Evolutionary conservation across 2,113 vertebrate genomes (phyloP).

Genomic region (Taxidea taxus): DNA sequence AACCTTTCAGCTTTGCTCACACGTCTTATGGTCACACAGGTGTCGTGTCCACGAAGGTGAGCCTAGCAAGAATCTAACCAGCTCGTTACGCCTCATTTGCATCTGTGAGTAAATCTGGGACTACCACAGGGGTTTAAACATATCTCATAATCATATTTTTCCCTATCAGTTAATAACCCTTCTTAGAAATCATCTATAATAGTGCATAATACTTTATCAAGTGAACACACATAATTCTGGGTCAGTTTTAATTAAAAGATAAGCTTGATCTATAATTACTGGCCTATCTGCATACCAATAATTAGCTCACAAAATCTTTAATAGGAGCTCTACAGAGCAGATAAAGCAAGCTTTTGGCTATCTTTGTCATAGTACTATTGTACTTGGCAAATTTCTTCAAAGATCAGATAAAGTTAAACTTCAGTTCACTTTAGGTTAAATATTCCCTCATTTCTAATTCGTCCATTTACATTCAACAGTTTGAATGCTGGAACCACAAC

Average conservation of each 20-base stretch:
- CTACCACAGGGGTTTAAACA: background rate
- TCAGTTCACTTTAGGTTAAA: background rate
- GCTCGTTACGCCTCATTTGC: background rate
- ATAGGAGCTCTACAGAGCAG: background rate
- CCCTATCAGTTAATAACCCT: background rate
- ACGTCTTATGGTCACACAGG: background rate
- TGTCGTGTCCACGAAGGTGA: background rate
- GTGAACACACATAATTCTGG: background rate
- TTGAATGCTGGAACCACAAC: background rate
- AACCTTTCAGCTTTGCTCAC: background rate
- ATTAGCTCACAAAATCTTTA: conserved; percentile 43
- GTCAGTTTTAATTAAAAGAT: conserved; percentile 60
- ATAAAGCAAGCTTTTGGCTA: background rate
- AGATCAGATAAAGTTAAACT: conserved; percentile 33
- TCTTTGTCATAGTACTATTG: background rate
- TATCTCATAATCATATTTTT: background rate
- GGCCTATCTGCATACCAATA: conserved; percentile 22
- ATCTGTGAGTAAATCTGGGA: background rate
- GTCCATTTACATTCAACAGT: background rate
- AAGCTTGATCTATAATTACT: conserved; percentile 48
- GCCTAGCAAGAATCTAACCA: background rate
- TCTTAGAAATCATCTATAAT: background rate
- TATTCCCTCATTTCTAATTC: conserved; percentile 16
- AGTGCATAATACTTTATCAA: background rate
- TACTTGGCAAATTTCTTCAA: background rate